Conservation (phyloP, 2,113 vertebrate genomes). For the Centrocercus urophasianus region DNA sequence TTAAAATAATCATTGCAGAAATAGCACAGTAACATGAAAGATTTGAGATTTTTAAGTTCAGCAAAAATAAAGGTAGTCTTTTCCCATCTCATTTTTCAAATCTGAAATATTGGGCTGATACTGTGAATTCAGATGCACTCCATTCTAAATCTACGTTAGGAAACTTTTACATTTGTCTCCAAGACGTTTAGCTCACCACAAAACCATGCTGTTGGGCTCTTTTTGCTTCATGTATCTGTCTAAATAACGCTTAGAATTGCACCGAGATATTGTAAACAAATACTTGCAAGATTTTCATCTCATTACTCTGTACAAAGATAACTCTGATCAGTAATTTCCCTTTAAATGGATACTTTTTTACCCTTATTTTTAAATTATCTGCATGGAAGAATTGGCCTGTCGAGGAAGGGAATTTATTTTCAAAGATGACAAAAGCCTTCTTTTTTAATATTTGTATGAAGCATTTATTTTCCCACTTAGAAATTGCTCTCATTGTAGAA, state of each 20-base stretch:
- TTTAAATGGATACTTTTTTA: not conserved
- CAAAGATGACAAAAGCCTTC: not conserved
- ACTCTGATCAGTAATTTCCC: not conserved
- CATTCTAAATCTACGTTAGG: not conserved
- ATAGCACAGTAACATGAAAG: not conserved
- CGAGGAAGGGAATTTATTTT: not conserved
- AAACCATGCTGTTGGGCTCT: not conserved
- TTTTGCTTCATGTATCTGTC: not conserved
- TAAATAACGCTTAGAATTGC: not conserved
- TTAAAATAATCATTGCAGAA: not conserved
- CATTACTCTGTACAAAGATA: not conserved
- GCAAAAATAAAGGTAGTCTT: not conserved
- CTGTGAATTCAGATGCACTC: not conserved
- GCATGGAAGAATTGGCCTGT: not conserved
- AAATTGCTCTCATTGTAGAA: not conserved
- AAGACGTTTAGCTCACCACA: not conserved
- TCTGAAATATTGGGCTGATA: slow-evolving; percentile 3
- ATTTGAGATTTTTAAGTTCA: not conserved
- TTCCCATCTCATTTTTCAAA: not conserved
- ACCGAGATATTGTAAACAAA: not conserved
- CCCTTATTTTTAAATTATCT: not conserved
- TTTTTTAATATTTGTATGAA: not conserved
- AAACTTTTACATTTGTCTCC: not conserved
- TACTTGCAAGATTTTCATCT: not conserved
- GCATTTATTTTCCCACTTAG: not conserved